These are phyloP conservation scores for Sebastes dallii DNA, from an alignment of 2,797 vertebrate genomes.

Conservation along the genomic window DNA sequence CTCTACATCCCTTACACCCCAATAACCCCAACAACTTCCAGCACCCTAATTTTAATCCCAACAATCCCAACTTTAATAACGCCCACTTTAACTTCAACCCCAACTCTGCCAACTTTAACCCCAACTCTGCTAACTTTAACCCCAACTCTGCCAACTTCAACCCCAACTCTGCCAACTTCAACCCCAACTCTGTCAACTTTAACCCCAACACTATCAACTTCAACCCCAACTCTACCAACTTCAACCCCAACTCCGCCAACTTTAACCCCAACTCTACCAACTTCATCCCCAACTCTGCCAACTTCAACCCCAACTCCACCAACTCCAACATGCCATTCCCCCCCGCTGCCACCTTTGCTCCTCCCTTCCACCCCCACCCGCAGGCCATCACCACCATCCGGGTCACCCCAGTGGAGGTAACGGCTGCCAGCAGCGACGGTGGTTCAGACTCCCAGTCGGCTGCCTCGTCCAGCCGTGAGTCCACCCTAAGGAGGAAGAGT, in stretches of 20 bases:
- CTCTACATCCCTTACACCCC: slow-evolving; percentile 81
- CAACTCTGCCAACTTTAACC: slow-evolving; percentile 22
- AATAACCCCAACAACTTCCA: slow-evolving; percentile 82
- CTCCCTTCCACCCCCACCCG: slow-evolving; percentile 80
- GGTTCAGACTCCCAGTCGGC: slow-evolving; percentile 91
- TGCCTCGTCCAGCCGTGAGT: slow-evolving; percentile 91
- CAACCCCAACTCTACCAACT: no score
- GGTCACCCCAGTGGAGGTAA: slow-evolving; percentile 90
- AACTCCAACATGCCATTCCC: slow-evolving; percentile 34
- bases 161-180: not conserved
- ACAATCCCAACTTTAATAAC: slow-evolving; percentile 43
- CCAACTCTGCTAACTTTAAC: slow-evolving; percentile 64
- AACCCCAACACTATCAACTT: slow-evolving; percentile 29
- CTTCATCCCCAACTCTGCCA: slow-evolving; percentile 25
- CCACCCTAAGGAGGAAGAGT: slow-evolving; percentile 89
- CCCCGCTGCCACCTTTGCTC: slow-evolving; percentile 55
- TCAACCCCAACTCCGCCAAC: not conserved
- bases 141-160: not conserved
- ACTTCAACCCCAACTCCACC: slow-evolving; percentile 23
- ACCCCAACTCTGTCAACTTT: slow-evolving; percentile 65
- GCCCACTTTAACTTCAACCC: slow-evolving; percentile 35
- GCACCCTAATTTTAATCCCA: slow-evolving; percentile 42
- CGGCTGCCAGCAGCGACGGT: slow-evolving; percentile 83
- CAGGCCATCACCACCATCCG: slow-evolving; percentile 92
- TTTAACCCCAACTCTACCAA: slow-evolving; percentile 6